phyloP scores from a whole-genome alignment of 2,888 invertebrate species.

The Liposcelis brunnea region DNA sequence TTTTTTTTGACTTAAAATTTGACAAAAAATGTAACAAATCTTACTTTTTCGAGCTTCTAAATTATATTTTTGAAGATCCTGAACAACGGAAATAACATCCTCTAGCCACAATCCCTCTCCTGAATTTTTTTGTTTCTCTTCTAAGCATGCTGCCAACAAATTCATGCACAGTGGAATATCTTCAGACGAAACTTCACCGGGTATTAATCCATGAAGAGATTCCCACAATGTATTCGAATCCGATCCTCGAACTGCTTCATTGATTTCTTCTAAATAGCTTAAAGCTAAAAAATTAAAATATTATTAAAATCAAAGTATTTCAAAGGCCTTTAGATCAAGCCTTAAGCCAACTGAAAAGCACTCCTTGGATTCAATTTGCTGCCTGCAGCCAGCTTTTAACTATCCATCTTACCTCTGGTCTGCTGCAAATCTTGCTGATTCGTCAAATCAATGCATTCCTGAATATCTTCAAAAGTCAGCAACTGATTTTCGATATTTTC shows the following conservation, averaged over 20 bases:
- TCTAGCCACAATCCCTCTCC: slow-evolving; percentile 41
- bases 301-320: slow-evolving; percentile 19
- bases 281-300: slow-evolving; percentile 32
- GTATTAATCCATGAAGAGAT: slow-evolving; percentile 30
- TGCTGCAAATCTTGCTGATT: slow-evolving; percentile 44
- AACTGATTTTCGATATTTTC: slow-evolving; percentile 35
- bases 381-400: too few relatives aligned
- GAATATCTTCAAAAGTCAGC: slow-evolving; percentile 47
- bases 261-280: slow-evolving; percentile 36
- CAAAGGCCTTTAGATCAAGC: slow-evolving; percentile 11
- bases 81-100: slow-evolving; percentile 33
- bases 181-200: slow-evolving; percentile 30
- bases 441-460: slow-evolving; percentile 44
- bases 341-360: too few relatives aligned
- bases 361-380: neutral
- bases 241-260: slow-evolving; percentile 38
- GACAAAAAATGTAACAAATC: too few relatives aligned
- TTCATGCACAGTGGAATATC: slow-evolving; percentile 36
- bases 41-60: too few relatives aligned
- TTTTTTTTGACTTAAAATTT: too few relatives aligned
- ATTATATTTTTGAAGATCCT: slow-evolving; percentile 31
- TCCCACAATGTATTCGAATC: slow-evolving; percentile 31
- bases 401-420: slow-evolving; percentile 20
- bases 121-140: slow-evolving; percentile 28
- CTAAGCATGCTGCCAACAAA: slow-evolving; percentile 32